Conservation (phyloP, 2,888 invertebrate genomes). For the Steinernema carpocapsae region DNA sequence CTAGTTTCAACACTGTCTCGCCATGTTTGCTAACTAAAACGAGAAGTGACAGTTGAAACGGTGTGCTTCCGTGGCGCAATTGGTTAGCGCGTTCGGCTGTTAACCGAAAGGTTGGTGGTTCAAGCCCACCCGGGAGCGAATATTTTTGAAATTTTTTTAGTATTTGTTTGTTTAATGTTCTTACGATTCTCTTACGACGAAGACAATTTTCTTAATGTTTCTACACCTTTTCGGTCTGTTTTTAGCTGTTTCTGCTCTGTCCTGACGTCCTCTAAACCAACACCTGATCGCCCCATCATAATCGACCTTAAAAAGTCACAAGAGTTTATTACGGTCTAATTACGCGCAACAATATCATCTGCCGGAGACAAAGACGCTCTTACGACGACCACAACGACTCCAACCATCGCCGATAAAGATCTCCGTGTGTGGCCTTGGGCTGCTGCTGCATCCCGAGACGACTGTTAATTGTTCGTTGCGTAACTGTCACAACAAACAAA, state of each 20-base stretch:
- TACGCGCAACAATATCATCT: slow-evolving; percentile 33
- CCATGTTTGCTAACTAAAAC: too few relatives aligned
- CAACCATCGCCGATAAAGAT: not conserved
- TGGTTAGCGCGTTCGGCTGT: slow-evolving; percentile 57
- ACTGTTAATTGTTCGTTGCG: slow-evolving; percentile 24
- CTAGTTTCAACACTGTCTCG: too few relatives aligned
- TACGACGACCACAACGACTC: not conserved
- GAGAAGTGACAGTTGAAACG: too few relatives aligned
- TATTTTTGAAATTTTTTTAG: too few relatives aligned
- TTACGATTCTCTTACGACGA: too few relatives aligned
- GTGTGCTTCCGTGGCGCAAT: slow-evolving; percentile 36
- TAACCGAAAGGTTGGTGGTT: slow-evolving; percentile 61
- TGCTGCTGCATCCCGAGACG: too few relatives aligned
- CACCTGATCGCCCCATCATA: too few relatives aligned
- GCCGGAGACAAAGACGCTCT: slow-evolving; percentile 25
- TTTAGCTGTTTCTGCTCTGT: too few relatives aligned
- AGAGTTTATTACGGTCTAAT: slow-evolving; percentile 32
- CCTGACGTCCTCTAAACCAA: too few relatives aligned
- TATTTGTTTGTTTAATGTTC: too few relatives aligned
- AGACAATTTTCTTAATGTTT: too few relatives aligned
- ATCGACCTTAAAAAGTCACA: not conserved
- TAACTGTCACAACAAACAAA: slow-evolving; percentile 32
- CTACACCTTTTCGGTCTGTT: too few relatives aligned
- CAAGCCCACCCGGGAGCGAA: slow-evolving; percentile 46
- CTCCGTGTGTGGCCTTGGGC: slow-evolving; percentile 30